Evolutionary conservation across 2,113 vertebrate species (phyloP), one percentile per base, ranked within the genome.

Genomic region (Burhinus bistriatus): DNA sequence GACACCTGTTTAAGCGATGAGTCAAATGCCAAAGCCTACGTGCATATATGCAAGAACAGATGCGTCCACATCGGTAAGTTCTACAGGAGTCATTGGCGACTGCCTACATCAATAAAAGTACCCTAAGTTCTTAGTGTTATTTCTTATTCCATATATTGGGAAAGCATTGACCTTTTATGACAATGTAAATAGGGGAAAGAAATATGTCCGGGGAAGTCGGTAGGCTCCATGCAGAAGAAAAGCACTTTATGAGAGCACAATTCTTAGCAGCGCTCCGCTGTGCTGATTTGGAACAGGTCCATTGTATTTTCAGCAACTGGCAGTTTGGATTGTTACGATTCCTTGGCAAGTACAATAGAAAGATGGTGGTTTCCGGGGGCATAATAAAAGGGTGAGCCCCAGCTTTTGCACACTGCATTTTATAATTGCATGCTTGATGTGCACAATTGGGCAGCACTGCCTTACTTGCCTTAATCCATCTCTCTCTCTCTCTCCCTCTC

Each of bases 261-360:
- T 92, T 71, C 72, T 70, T 68, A 89, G 88, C 87, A 78, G 72
- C 64, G 61, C 55, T 96, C 58, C 62, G 27, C 85, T 91, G 85
- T 83, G 83, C 72, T 92, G 69, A 16, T 87, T 95, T 97, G 95
- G 95, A 94, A 45, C 57, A 64, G 52, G 45, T 89, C 94, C 89
- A 87, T 87, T 96, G 92, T 95, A 62, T 93, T 97, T 96, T 89
- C 92, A 97, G 86, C 89, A 95, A 29, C 76, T 95, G 94, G 81
- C 95, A 89, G 94, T 92, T 95, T 40, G 83, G 80, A 91, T 89
- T 95, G 90, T 92, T 75, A 89, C 92, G 62, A 92, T 94, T 92
- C 94, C 92, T 94, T 95, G 61, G 84, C 96, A 97, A 87, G 44
- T 40, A 95, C 92, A 95, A 95, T 93, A 79, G 96, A 94, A 92